Evolutionary conservation across 2,797 vertebrate genomes (phyloP).

Genomic region (Siniperca obscura): DNA sequence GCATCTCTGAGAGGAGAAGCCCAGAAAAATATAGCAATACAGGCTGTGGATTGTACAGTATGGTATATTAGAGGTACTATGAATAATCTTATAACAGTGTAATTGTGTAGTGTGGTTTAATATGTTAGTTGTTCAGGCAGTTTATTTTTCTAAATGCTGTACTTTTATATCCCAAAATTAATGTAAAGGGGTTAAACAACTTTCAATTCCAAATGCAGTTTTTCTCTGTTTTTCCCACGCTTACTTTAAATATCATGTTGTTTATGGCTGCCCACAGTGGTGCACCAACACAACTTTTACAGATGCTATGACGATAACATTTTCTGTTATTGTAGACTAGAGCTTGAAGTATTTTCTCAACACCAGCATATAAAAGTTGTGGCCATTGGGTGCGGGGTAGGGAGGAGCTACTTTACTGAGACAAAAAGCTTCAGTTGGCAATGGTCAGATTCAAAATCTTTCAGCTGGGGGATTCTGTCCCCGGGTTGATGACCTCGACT

Average conservation of each 20-base stretch:
- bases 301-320: conserved; percentile 2
- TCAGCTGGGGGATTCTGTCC: no score
- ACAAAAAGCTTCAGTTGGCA: neutral
- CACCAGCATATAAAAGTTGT: neutral
- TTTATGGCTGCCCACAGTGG: conserved; percentile 3
- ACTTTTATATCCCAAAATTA: neutral
- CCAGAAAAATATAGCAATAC: neutral
- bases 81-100: neutral
- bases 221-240: neutral
- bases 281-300: conserved; percentile 8
- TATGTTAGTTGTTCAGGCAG: neutral
- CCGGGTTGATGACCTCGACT: neutral
- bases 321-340: neutral
- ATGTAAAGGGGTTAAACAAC: neutral
- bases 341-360: neutral
- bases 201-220: neutral
- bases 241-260: neutral
- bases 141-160: neutral
- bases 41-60: neutral
- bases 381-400: neutral
- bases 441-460: neutral
- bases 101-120: neutral
- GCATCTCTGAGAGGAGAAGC: neutral
- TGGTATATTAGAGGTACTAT: neutral
- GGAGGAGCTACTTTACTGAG: neutral